Percentiles rank a stretch among this genome's conserved stretches.
Evolutionary conservation across 1,140 invertebrate genomes (phyloP).

Genomic region (Papilio polytes): DNA sequence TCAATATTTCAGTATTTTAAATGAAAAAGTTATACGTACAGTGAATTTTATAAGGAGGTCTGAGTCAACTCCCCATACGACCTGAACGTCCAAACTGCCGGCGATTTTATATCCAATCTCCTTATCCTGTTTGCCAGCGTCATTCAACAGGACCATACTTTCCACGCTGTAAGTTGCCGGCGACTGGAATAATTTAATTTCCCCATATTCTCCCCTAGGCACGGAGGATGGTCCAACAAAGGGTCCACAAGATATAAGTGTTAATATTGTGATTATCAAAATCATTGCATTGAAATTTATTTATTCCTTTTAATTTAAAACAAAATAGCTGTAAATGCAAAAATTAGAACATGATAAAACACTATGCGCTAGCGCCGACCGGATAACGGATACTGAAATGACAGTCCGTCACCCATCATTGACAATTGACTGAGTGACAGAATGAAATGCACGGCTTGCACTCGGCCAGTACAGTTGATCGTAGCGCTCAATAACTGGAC

Average conservation of each 20-base stretch:
- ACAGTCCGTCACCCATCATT: background rate
- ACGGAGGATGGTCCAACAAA: conserved; percentile 45
- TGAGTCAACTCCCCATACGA: conserved; percentile 42
- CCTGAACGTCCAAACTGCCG: conserved; percentile 45
- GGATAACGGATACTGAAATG: background rate
- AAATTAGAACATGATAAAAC: conserved; percentile 23
- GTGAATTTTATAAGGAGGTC: conserved; percentile 55
- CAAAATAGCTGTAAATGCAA: conserved; percentile 11
- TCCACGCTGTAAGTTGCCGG: conserved; percentile 52
- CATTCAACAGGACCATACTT: conserved; percentile 55
- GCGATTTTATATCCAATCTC: conserved; percentile 58
- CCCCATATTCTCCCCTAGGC: conserved; percentile 41
- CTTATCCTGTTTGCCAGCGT: conserved; percentile 47
- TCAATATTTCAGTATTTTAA: no score
- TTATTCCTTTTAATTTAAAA: conserved; percentile 1
- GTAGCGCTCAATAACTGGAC: no score
- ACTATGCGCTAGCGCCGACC: background rate
- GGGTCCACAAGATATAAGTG: conserved; percentile 7
- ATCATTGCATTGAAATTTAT: conserved; percentile 6
- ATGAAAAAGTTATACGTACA: conserved; percentile 42
- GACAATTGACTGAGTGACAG: background rate
- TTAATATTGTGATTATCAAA: background rate
- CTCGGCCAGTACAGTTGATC: no score
- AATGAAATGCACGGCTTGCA: background rate
- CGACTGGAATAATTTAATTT: conserved; percentile 48